Conservation (phyloP, 2,888 invertebrate genomes). For the Melanchra persicariae region DNA sequence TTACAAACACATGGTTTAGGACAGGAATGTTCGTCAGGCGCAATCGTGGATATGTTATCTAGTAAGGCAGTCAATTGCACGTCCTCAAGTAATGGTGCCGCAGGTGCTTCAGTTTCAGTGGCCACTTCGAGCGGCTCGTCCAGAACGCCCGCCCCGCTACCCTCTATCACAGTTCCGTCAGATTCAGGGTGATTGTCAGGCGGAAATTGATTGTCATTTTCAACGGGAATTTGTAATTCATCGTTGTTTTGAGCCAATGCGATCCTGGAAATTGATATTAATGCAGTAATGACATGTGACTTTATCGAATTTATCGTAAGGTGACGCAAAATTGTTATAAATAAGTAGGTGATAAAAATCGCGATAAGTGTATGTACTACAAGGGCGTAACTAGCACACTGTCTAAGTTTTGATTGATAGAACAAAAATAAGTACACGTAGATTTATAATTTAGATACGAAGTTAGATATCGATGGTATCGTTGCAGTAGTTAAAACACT, state of each 20-base stretch:
- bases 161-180: constrained; percentile 75
- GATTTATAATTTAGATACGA: constrained; percentile 40
- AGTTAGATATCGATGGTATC: constrained; percentile 1
- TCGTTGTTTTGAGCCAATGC: constrained; percentile 79
- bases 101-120: constrained; percentile 54
- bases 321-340: constrained; percentile 83
- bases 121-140: constrained; percentile 74
- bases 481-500: constrained; percentile 2
- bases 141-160: constrained; percentile 77
- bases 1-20: constrained; percentile 83
- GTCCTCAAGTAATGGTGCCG: constrained; percentile 75
- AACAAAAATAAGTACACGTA: constrained; percentile 56
- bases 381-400: constrained; percentile 79
- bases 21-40: constrained; percentile 71
- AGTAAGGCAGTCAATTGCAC: constrained; percentile 68
- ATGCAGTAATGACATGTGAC: constrained; percentile 77
- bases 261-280: constrained; percentile 69
- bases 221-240: constrained; percentile 81
- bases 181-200: constrained; percentile 78
- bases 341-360: constrained; percentile 83
- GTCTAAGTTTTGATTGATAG: constrained; percentile 65
- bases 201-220: constrained; percentile 85
- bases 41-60: constrained; percentile 60
- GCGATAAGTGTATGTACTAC: constrained; percentile 79
- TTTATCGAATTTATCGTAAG: constrained; percentile 82